phyloP scores from a whole-genome alignment of 2,113 vertebrate species.

The Orientallactaga bullata region DNA sequence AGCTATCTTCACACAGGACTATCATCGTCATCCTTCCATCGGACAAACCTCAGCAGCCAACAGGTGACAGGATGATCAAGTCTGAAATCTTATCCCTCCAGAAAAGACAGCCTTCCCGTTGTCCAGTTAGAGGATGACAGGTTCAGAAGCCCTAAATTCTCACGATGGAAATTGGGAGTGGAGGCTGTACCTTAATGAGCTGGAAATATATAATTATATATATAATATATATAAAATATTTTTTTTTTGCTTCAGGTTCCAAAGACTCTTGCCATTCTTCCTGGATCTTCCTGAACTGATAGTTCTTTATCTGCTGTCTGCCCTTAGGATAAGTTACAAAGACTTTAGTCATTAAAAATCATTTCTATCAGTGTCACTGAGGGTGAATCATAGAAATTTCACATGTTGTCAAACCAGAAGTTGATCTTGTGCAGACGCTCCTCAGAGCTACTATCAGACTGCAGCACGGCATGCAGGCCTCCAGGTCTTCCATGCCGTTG shows the following conservation, averaged over 20 bases:
- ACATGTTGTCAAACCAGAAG: neutral
- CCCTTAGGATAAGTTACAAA: neutral
- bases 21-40: too few species aligned
- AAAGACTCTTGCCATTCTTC: neutral
- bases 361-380: neutral
- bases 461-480: neutral
- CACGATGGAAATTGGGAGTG: neutral
- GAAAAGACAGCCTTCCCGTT: neutral
- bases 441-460: neutral
- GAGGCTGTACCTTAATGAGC: neutral
- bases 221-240: too few species aligned
- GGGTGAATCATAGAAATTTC: neutral
- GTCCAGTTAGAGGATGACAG: neutral
- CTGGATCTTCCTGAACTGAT: neutral
- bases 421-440: neutral
- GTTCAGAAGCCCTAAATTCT: neutral
- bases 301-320: neutral
- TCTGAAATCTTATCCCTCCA: neutral
- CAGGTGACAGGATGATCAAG: neutral
- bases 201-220: too few species aligned
- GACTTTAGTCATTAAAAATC: neutral
- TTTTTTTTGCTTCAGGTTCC: neutral
- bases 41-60: neutral
- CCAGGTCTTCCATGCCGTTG: neutral
- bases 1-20: too few species aligned